Percentiles rank a stretch among this genome's conserved stretches.
phyloP scores from a whole-genome alignment of 2,113 vertebrate species.

The Zosterops lateralis region DNA sequence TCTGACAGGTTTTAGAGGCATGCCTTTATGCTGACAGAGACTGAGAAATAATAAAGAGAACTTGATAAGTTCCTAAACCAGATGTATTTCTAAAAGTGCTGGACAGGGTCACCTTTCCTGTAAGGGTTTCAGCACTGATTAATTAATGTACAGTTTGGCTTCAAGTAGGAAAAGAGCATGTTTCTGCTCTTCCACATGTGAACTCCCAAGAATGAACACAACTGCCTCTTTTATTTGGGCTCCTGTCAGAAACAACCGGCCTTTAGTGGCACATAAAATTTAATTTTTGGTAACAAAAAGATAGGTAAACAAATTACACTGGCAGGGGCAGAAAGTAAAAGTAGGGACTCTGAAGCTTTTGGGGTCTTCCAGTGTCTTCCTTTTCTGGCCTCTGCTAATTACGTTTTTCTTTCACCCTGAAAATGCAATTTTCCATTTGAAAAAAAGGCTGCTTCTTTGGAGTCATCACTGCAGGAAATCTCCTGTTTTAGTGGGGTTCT shows the following conservation, averaged over 20 bases:
- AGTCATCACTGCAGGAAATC: not conserved
- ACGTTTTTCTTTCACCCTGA: not conserved
- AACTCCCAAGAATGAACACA: not conserved
- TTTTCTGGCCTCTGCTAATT: not conserved
- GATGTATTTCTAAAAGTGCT: not conserved
- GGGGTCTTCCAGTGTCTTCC: not conserved
- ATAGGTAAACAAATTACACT: not conserved
- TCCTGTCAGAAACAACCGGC: not conserved
- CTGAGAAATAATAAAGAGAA: not conserved
- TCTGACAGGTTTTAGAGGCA: not conserved
- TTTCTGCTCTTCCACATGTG: not conserved
- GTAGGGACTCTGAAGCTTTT: not conserved
- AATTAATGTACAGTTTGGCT: not conserved
- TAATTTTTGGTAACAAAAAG: not conserved
- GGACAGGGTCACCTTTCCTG: not conserved
- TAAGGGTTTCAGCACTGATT: not conserved
- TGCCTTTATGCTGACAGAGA: not conserved
- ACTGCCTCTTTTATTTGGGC: not conserved
- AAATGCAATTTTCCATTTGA: not conserved
- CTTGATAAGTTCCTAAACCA: not conserved
- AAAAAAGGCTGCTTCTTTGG: not conserved
- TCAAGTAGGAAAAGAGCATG: not conserved
- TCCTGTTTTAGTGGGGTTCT: rapidly evolving
- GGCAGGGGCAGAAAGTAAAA: not conserved
- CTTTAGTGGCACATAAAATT: not conserved